Evolutionary conservation across 2,113 vertebrate genomes (phyloP).

Genomic region (Morone saxatilis): DNA sequence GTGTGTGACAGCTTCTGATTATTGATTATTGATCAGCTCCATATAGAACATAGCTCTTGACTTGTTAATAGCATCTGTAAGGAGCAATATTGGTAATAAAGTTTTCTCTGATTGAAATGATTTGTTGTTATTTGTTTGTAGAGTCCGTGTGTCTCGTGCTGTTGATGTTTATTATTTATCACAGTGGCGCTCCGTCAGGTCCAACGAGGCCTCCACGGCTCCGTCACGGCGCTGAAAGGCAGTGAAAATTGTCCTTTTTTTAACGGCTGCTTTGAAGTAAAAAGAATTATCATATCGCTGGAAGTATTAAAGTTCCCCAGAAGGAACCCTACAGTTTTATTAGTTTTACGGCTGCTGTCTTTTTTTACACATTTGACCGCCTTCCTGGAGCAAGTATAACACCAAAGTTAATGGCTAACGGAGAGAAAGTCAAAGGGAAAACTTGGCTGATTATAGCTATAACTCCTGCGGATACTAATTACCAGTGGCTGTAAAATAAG

Average conservation of each 20-base stretch:
- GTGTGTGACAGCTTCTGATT: too few relatives aligned
- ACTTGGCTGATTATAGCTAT: constrained; percentile 84
- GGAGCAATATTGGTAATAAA: constrained; percentile 10
- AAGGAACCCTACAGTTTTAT: constrained; percentile 85
- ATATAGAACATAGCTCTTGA: too few relatives aligned
- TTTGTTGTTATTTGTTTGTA: constrained; percentile 10
- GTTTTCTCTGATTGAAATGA: constrained; percentile 40
- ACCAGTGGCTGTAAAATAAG: constrained; percentile 87
- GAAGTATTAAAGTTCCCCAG: constrained; percentile 84
- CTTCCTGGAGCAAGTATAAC: constrained; percentile 73
- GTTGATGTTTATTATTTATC: constrained; percentile 26
- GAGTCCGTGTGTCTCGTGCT: not conserved
- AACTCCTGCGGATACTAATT: constrained; percentile 87
- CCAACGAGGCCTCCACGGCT: constrained; percentile 30
- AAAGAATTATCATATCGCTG: constrained; percentile 81
- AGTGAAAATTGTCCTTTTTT: constrained; percentile 63
- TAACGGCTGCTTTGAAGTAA: constrained; percentile 81
- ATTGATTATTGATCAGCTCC: too few relatives aligned
- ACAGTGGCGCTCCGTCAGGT: not conserved
- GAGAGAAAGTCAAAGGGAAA: constrained; percentile 80
- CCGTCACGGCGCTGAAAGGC: constrained; percentile 39
- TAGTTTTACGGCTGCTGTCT: constrained; percentile 82
- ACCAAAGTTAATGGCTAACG: constrained; percentile 81
- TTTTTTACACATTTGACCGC: constrained; percentile 80
- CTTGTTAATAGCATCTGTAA: not conserved